Base-by-base conservation (phyloP, 2,797 vertebrate species). In the Coccyzus lansbergi region DNA sequence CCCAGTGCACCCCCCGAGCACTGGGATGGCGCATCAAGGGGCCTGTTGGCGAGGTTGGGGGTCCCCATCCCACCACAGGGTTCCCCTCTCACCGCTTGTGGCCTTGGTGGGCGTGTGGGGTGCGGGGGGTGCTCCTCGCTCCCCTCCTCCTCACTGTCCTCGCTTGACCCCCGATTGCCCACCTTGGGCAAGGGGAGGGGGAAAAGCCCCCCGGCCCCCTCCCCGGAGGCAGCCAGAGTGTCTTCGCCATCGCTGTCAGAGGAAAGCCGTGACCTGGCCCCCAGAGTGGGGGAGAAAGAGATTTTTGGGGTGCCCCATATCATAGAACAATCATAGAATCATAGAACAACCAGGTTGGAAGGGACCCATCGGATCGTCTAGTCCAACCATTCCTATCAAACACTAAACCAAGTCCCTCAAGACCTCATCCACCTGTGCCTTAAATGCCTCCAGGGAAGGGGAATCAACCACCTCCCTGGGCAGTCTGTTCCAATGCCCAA, bases 61-160 rank as follows among this genome's bases (percentile, higher is more conserved):
- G 49, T 21, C 42, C 15, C 75, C 12, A 13, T 11, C 56, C 29
- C 18, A 0, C 15, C 16, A 33, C 2, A 7, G 59, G 60, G n/a
- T 20, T 20, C 49, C 67, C 46, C 58, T 88, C 98, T 97, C 98
- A 99, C 99, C 95, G 98, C 98, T 44, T 98, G 97, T 17, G 99
- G 99, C 97, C 97, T 98, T 3, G 99, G 99, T 36, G 98, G 98
- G 90, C 97, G 95, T 36, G 95, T 86, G 38, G 98, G 98, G 69
- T 93, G 8, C 28, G 93, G 75, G 10, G 94, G 96, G 84, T 98
- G 97, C 51, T 98, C 91, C 1, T 97, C 97, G 18, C 98, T 97
- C 34, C 98, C 98, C 78, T 99, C 98, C 3, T 97, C 97, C 44
- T 99, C 99, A 26, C 99, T 99, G 88, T 99, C 99, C 55, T 99